Evolutionary conservation across 1,140 invertebrate species (phyloP), one percentile per base, ranked within the genome.

Genomic region (Zaprionus kolodkinae): DNA sequence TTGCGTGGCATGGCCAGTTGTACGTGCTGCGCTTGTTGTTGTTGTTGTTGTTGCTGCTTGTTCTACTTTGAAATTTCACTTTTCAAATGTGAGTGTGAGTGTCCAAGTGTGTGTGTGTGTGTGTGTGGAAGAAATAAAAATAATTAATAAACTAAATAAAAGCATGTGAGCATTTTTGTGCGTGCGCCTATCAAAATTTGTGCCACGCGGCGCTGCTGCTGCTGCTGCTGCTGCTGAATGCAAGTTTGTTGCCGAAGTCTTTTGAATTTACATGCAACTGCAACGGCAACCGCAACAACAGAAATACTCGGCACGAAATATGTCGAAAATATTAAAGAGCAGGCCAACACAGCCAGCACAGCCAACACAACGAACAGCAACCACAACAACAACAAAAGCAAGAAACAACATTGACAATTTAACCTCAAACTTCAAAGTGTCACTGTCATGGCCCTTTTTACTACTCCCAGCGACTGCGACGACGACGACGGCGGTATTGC

Each of bases 391-490:
- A 65, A 52, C 70, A 62, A 65, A 57, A 72, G n/a, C 81, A 76
- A 80, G 64, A 73, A 83, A 76, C 72, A 78, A 78, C 86, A 90
- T 83, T 88, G 79, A 80, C 73, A 76, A 88, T 78, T 78, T 86
- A 91, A 91, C 89, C 89, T 91, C 89, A 91, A 91, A 91, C 89
- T 91, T 91, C 79, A 86, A 83, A 91, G 89, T 91, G 89, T 91
- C 89, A 91, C 89, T 91, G 89, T 89, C 89, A 91, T 86, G 88
- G 89, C 89, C 89, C 89, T 91, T 91, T 91, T 91, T 91, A 91
- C 84, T 91, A 72, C 78, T 74, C 78, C 25, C 57, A 54, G 66
- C 63, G 67, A 72, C 27, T 30, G 27, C 27, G 36, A 48, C 50
- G 65, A 67, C 70, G n/a, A 40, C 60, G n/a, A 25, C 45, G 66